phyloP scores from a whole-genome alignment of 1,140 invertebrate species.

The Acromyrmex heyeri region DNA sequence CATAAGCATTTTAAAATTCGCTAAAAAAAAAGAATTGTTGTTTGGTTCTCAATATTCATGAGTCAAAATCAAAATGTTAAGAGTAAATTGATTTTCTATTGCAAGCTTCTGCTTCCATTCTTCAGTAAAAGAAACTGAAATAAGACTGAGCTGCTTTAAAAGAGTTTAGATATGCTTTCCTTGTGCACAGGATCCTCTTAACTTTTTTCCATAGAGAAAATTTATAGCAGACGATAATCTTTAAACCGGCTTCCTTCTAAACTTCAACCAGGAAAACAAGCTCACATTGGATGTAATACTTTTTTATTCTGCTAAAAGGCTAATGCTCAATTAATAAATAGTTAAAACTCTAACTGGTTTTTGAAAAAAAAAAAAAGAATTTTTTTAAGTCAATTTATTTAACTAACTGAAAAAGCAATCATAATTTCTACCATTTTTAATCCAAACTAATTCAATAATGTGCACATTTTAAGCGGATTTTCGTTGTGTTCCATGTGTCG shows the following conservation, averaged over 20 bases:
- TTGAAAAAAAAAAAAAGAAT: neutral
- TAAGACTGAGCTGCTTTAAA: conserved; percentile 15
- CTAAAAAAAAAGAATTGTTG: neutral
- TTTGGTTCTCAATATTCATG: neutral
- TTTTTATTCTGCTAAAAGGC: neutral
- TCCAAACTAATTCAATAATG: neutral
- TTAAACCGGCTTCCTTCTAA: neutral
- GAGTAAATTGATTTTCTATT: conserved; percentile 23
- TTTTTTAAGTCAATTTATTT: conserved; percentile 24
- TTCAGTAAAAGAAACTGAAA: conserved; percentile 9
- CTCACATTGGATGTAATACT: neutral
- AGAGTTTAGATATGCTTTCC: conserved; percentile 25
- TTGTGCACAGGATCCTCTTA: conserved; percentile 2
- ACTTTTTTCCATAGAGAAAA: neutral
- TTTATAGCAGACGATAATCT: conserved; percentile 26
- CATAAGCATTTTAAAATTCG: neutral
- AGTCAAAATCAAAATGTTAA: conserved; percentile 9
- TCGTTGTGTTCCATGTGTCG: neutral
- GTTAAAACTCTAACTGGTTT: neutral
- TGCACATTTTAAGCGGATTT: conserved; percentile 36
- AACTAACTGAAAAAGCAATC: neutral
- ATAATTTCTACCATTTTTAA: conserved; percentile 19
- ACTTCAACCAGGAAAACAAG: neutral
- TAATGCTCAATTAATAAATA: neutral
- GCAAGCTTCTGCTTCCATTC: neutral